A percentile compares a stretch with the other conserved stretches of the same genome.
Evolutionary conservation across 2,888 invertebrate genomes (phyloP).

Genomic region (Drosophila greeni): DNA sequence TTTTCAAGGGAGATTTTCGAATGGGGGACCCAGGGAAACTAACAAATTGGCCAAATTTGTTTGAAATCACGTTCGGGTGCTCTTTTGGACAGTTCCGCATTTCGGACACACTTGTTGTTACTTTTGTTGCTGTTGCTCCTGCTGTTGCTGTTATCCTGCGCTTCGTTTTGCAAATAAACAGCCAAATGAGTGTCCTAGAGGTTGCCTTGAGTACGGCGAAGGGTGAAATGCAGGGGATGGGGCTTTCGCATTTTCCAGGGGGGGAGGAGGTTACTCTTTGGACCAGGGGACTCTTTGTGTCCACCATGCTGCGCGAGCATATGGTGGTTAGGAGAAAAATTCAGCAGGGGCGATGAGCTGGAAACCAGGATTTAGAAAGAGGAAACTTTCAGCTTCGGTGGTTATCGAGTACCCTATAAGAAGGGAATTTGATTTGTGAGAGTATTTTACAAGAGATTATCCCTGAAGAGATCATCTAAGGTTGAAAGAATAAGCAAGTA

Average conservation of each 20-base stretch:
- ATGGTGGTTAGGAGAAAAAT: conserved; percentile 25
- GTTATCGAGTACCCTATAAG: conserved; percentile 10
- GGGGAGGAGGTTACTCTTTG: conserved; percentile 1
- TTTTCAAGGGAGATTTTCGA: conserved; percentile 3
- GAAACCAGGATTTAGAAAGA: conserved; percentile 23
- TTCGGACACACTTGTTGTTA: conserved; percentile 63
- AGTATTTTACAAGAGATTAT: conserved; percentile 3
- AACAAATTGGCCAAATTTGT: conserved; percentile 75
- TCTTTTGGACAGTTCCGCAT: conserved; percentile 40
- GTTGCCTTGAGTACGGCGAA: conserved; percentile 40
- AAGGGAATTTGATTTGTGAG: neutral
- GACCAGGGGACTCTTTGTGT: conserved; percentile 2
- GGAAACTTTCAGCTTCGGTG: conserved; percentile 10
- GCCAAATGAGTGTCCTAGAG: conserved; percentile 69
- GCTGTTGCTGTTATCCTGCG: conserved; percentile 61
- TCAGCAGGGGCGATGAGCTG: conserved; percentile 25
- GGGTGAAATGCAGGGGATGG: conserved; percentile 28
- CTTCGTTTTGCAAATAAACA: conserved; percentile 71
- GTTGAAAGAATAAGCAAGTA: neutral
- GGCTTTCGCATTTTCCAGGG: neutral
- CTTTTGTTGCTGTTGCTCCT: conserved; percentile 31
- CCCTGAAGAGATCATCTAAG: neutral
- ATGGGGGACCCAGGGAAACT: neutral
- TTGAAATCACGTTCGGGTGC: conserved; percentile 65
- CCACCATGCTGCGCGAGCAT: conserved; percentile 19